Percentiles rank a stretch among this genome's conserved stretches.
phyloP scores from a whole-genome alignment of 2,888 invertebrate genomes.

The Itoplectis maculator region DNA sequence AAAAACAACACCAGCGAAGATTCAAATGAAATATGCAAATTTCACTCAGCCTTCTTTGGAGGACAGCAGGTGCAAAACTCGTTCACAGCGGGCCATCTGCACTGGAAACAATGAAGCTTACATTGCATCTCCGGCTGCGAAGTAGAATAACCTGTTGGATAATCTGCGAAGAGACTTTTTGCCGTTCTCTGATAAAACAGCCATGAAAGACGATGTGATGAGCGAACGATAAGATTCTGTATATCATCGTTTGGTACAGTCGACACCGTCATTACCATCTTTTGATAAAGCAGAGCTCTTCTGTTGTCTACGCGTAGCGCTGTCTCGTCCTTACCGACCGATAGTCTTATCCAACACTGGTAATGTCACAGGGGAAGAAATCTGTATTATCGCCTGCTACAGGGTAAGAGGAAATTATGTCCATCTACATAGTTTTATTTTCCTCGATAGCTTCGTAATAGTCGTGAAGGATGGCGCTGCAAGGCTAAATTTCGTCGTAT shows the following conservation, averaged over 20 bases:
- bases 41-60: background rate
- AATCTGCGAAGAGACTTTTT: background rate
- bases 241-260: background rate
- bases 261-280: background rate
- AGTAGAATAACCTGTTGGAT: background rate
- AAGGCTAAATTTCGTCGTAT: background rate
- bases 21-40: background rate
- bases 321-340: background rate
- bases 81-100: slow-evolving; percentile 28
- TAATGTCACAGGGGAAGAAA: too few species aligned
- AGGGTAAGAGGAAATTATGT: too few species aligned
- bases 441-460: background rate
- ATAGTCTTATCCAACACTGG: background rate
- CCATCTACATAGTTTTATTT: too few species aligned
- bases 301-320: background rate
- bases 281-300: background rate
- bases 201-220: background rate
- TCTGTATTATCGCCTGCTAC: background rate
- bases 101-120: slow-evolving; percentile 19
- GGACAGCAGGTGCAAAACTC: background rate
- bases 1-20: background rate
- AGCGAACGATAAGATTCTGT: background rate
- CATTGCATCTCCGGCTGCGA: background rate
- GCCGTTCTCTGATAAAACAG: background rate
- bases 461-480: background rate